Conservation (phyloP, 2,888 invertebrate species). For the Arenicola marina region DNA sequence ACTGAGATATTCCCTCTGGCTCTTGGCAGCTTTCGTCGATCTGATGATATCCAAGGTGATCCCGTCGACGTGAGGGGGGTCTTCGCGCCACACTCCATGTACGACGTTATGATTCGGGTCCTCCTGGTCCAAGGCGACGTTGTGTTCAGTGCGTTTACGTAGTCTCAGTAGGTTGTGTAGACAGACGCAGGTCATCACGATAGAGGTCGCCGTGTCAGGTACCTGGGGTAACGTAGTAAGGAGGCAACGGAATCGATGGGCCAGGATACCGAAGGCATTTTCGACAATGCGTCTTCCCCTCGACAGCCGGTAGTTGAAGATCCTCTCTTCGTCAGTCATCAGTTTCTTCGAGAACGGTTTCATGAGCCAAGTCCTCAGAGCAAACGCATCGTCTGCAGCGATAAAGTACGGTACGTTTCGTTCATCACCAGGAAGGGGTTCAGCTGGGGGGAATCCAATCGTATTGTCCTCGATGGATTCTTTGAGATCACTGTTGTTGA, state of each 20-base stretch:
- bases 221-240: slow-evolving; percentile 4
- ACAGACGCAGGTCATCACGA: too few relatives aligned
- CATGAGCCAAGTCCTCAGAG: slow-evolving; percentile 13
- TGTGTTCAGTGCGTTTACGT: too few relatives aligned
- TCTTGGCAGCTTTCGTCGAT: too few relatives aligned
- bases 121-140: too few relatives aligned
- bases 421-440: slow-evolving; percentile 14
- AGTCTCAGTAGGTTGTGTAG: too few relatives aligned
- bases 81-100: too few relatives aligned
- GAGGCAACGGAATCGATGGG: slow-evolving; percentile 2
- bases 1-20: too few relatives aligned
- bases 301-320: slow-evolving; percentile 10
- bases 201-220: not conserved
- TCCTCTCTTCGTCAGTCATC: slow-evolving; percentile 3
- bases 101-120: too few relatives aligned
- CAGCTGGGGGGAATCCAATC: slow-evolving; percentile 6
- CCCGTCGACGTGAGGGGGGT: too few relatives aligned
- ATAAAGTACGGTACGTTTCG: slow-evolving; percentile 5
- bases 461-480: not conserved
- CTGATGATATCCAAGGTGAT: too few relatives aligned
- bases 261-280: slow-evolving; percentile 8
- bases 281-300: not conserved
- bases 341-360: slow-evolving; percentile 15
- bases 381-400: slow-evolving; percentile 11
- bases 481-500: slow-evolving; percentile 11